Conservation (phyloP, 2,888 invertebrate species). For the Eupithecia pulchellata region DNA sequence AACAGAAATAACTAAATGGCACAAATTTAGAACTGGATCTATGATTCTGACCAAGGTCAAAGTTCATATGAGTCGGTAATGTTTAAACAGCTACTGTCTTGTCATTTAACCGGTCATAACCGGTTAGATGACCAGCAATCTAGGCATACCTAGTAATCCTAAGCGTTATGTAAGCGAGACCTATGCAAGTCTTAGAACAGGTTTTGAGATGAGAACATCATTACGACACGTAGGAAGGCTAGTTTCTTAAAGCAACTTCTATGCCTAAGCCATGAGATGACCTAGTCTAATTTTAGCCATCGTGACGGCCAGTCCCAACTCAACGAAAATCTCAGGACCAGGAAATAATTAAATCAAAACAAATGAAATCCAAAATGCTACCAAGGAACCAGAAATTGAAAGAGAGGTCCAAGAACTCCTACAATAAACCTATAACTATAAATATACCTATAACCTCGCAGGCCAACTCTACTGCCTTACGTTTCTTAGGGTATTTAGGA, state of each 20-base stretch:
- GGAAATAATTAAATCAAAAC: no score
- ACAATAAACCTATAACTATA: no score
- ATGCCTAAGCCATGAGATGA: not conserved
- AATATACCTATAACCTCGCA: no score
- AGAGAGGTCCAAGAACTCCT: no score
- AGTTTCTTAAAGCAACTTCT: not conserved
- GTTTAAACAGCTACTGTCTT: not conserved
- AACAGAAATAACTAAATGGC: not conserved
- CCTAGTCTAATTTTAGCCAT: not conserved
- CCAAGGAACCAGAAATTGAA: no score
- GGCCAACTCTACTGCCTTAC: no score
- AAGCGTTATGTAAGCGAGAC: not conserved
- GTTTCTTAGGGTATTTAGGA: no score
- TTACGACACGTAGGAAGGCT: slow-evolving; percentile 4
- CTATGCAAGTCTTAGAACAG: not conserved
- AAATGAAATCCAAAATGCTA: no score
- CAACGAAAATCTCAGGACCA: no score
- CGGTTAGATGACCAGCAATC: not conserved
- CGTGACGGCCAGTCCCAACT: not conserved
- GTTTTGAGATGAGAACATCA: not conserved
- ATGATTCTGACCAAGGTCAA: not conserved
- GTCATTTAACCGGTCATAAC: not conserved
- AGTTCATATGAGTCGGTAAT: not conserved
- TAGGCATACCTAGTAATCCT: not conserved
- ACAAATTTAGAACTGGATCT: not conserved